Evolutionary conservation across 2,113 vertebrate species (phyloP).

Genomic region (Opisthocomus hoazin): DNA sequence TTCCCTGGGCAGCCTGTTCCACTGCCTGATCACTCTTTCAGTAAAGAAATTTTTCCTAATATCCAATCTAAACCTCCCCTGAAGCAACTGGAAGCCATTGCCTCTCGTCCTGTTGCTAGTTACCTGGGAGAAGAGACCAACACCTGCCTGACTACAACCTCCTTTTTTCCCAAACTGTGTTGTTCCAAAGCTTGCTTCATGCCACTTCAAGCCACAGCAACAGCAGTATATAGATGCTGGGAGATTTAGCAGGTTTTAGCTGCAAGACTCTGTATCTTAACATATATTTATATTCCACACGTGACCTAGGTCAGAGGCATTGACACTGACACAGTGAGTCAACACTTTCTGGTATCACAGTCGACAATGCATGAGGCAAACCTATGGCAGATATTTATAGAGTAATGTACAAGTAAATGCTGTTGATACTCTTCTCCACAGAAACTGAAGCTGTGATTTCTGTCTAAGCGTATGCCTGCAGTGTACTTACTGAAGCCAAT

Average conservation of each 20-base stretch:
- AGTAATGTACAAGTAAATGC: neutral
- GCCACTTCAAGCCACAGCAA: neutral
- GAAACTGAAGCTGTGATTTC: neutral
- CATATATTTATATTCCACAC: neutral
- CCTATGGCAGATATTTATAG: neutral
- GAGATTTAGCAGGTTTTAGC: neutral
- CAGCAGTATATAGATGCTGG: neutral
- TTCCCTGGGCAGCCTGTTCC: too few relatives aligned
- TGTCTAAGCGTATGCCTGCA: neutral
- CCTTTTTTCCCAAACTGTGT: fast-evolving
- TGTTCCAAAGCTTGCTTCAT: neutral
- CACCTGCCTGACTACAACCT: too few relatives aligned
- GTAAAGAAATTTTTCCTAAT: too few relatives aligned
- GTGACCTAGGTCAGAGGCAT: neutral
- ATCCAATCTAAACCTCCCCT: too few relatives aligned
- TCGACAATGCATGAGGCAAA: neutral
- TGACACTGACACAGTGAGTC: neutral
- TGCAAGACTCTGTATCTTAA: neutral
- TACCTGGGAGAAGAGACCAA: too few relatives aligned
- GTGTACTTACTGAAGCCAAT: neutral
- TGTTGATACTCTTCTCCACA: neutral
- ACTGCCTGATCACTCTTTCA: too few relatives aligned
- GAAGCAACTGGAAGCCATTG: too few relatives aligned
- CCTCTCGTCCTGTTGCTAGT: too few relatives aligned
- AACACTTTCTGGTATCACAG: neutral